Conservation (phyloP, 2,888 invertebrate species). For the Trachelus troglodyta region DNA sequence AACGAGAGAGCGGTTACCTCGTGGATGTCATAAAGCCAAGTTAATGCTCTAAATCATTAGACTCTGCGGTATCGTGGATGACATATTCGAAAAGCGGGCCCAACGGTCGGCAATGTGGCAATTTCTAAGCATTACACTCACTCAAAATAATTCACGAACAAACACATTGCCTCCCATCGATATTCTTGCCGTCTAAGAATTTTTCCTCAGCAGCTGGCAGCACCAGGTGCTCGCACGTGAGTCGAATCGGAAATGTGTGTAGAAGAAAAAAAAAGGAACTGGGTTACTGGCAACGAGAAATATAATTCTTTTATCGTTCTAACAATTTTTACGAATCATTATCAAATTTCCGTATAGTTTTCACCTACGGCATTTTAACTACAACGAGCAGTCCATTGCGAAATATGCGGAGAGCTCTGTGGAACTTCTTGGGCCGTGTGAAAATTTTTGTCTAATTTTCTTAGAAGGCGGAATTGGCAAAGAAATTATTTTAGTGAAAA, state of each 20-base stretch:
- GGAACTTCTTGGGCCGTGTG: not conserved
- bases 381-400: not conserved
- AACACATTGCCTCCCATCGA: conserved; percentile 21
- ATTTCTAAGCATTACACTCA: conserved; percentile 21
- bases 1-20: not conserved
- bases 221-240: conserved; percentile 23
- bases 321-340: conserved; percentile 3
- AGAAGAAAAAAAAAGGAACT: conserved; percentile 12
- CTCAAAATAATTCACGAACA: conserved; percentile 23
- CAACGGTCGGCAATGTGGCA: conserved; percentile 12
- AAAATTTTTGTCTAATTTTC: not conserved
- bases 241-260: conserved; percentile 8
- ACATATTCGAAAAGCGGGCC: not conserved
- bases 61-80: not conserved
- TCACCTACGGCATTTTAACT: not conserved
- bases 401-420: not conserved
- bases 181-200: conserved; percentile 20
- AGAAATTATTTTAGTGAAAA: not conserved
- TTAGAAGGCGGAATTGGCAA: not conserved
- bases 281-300: not conserved
- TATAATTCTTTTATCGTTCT: conserved; percentile 1
- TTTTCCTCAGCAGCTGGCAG: conserved; percentile 15
- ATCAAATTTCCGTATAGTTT: not conserved
- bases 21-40: not conserved
- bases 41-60: not conserved